Percentiles rank a stretch among this genome's conserved stretches.
Evolutionary conservation across 2,797 vertebrate species (phyloP).

Genomic region (Sus cebifrons): DNA sequence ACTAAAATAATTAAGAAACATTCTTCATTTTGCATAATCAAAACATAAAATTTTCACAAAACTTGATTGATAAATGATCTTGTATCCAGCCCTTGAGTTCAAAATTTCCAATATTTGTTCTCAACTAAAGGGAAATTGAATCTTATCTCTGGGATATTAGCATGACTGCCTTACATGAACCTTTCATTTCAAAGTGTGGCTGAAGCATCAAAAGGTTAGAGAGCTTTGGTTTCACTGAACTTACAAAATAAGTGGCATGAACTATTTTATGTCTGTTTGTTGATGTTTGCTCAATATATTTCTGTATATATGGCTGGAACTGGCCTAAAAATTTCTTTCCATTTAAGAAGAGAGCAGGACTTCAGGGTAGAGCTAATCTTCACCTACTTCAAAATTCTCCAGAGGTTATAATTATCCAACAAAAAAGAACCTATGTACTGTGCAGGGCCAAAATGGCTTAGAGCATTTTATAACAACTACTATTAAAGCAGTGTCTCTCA

Average conservation of each 20-base stretch:
- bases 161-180: background rate
- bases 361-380: background rate
- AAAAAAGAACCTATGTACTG: background rate
- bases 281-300: background rate
- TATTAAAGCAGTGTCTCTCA: background rate
- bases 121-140: background rate
- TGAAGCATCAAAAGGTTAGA: background rate
- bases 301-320: background rate
- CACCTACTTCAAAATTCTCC: background rate
- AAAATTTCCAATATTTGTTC: constrained; percentile 22
- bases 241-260: background rate
- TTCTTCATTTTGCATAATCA: constrained; percentile 51
- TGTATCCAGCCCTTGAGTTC: background rate
- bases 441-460: background rate
- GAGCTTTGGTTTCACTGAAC: background rate
- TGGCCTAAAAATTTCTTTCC: background rate
- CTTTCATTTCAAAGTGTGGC: background rate
- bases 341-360: constrained; percentile 6
- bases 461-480: background rate
- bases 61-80: background rate
- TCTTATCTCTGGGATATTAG: constrained; percentile 14
- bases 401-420: background rate
- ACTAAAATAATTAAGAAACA: constrained; percentile 53
- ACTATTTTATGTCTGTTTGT: background rate
- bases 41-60: constrained; percentile 31